Conservation (phyloP, 1,140 invertebrate species). For the Ridgeia piscesae region DNA sequence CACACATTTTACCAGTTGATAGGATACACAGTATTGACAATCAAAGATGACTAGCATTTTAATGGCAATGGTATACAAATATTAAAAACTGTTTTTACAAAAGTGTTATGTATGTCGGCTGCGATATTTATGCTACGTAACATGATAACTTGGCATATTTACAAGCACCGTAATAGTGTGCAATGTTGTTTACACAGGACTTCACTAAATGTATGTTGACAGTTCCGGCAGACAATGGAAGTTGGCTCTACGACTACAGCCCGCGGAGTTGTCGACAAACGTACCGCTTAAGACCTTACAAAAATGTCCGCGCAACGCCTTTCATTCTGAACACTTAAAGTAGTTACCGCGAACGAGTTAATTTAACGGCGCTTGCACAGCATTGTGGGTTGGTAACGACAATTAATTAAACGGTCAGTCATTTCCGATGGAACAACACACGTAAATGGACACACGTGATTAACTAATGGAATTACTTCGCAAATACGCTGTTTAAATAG, state of each 20-base stretch:
- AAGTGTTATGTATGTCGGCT: too few relatives aligned
- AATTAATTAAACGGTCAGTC: background rate
- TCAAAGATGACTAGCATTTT: too few relatives aligned
- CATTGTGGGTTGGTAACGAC: background rate
- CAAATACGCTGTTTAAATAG: background rate
- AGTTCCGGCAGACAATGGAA: background rate
- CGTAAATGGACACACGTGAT: background rate
- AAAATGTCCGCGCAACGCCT: background rate
- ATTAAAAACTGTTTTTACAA: too few relatives aligned
- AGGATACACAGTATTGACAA: too few relatives aligned
- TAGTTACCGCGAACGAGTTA: background rate
- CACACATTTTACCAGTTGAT: too few relatives aligned
- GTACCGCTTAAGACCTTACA: background rate
- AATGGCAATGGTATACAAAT: too few relatives aligned
- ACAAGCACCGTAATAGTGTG: background rate
- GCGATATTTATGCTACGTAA: too few relatives aligned
- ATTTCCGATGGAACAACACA: background rate
- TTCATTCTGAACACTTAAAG: background rate
- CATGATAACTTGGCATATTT: background rate
- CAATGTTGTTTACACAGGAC: background rate
- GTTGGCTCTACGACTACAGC: background rate
- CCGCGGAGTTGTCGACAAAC: background rate
- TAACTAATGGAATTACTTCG: background rate
- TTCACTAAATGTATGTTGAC: background rate
- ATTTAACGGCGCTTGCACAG: background rate